Evolutionary conservation across 2,888 invertebrate genomes (phyloP).

Genomic region (Monopis laevigella): DNA sequence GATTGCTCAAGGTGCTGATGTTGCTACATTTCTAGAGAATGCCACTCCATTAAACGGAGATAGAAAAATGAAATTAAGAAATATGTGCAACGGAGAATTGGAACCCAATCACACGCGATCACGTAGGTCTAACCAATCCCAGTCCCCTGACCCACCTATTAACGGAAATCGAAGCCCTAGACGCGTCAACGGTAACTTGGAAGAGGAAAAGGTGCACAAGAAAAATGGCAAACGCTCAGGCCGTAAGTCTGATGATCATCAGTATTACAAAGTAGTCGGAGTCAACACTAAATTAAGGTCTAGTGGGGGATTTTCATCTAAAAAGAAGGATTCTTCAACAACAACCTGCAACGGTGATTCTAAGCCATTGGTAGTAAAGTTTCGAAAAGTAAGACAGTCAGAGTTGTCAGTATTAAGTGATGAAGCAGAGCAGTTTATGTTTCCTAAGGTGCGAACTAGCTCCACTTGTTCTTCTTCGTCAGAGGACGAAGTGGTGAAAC

Average conservation of each 20-base stretch:
- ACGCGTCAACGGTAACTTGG: constrained; percentile 32
- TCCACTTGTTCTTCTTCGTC: constrained; percentile 60
- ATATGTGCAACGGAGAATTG: constrained; percentile 46
- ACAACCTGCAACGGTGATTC: constrained; percentile 55
- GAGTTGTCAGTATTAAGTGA: constrained; percentile 81
- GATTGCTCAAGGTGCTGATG: constrained; percentile 73
- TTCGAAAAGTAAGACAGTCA: constrained; percentile 75
- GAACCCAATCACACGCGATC: constrained; percentile 26
- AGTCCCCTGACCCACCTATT: constrained; percentile 36
- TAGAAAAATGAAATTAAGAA: constrained; percentile 39
- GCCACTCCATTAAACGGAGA: constrained; percentile 53
- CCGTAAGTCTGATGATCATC: constrained; percentile 39
- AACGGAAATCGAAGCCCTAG: constrained; percentile 40
- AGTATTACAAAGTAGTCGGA: constrained; percentile 79
- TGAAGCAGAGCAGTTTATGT: constrained; percentile 89
- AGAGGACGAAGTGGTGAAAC: constrained; percentile 68
- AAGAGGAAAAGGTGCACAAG: constrained; percentile 42
- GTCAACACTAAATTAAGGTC: constrained; percentile 74
- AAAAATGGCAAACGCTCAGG: constrained; percentile 37
- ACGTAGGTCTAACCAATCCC: constrained; percentile 32
- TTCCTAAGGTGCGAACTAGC: constrained; percentile 74
- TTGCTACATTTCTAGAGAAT: constrained; percentile 74
- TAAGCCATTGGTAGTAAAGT: constrained; percentile 74
- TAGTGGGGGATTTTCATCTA: constrained; percentile 51
- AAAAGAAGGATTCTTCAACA: constrained; percentile 38